Evolutionary conservation across 53 echinoderm and acorn worm species (phyloP).

Genomic region (Actinopyga echinites): DNA sequence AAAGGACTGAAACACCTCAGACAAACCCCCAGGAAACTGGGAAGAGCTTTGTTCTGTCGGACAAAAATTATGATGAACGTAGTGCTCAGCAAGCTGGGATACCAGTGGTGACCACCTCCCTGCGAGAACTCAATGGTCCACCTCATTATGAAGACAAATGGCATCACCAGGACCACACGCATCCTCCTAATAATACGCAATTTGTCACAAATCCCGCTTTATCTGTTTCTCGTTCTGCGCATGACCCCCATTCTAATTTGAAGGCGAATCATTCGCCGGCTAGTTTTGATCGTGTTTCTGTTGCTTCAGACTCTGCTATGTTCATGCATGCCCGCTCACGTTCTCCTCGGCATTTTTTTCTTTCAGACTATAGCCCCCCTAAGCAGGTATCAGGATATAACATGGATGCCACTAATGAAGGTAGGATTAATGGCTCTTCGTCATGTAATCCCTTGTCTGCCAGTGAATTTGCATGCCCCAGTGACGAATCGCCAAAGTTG

Average conservation of each 20-base stretch:
- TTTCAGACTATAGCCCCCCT: constrained; percentile 32
- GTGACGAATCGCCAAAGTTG: constrained; percentile 21
- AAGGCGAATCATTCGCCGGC: neutral
- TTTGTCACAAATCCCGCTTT: constrained; percentile 40
- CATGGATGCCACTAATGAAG: constrained; percentile 19
- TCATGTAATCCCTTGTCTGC: constrained; percentile 24
- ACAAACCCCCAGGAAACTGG: constrained; percentile 59
- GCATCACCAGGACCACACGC: constrained; percentile 40
- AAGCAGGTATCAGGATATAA: neutral
- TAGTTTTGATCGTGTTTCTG: constrained; percentile 11
- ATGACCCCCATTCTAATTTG: constrained; percentile 11
- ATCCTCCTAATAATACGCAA: constrained; percentile 50
- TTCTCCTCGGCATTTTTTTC: constrained; percentile 39
- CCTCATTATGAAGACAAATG: constrained; percentile 43
- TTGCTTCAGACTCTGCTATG: constrained; percentile 35
- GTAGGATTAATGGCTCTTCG: constrained; percentile 33
- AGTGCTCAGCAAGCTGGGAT: constrained; percentile 80
- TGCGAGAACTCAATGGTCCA: neutral
- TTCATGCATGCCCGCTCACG: constrained; percentile 39
- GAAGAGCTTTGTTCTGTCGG: constrained; percentile 79
- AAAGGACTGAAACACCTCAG: constrained; percentile 17
- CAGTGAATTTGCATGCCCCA: neutral
- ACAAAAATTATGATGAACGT: constrained; percentile 66
- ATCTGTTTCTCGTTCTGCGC: constrained; percentile 35
- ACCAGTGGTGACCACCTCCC: constrained; percentile 62